Evolutionary conservation across 2,888 invertebrate species (phyloP).

Genomic region (Dastarcus helophoroides): DNA sequence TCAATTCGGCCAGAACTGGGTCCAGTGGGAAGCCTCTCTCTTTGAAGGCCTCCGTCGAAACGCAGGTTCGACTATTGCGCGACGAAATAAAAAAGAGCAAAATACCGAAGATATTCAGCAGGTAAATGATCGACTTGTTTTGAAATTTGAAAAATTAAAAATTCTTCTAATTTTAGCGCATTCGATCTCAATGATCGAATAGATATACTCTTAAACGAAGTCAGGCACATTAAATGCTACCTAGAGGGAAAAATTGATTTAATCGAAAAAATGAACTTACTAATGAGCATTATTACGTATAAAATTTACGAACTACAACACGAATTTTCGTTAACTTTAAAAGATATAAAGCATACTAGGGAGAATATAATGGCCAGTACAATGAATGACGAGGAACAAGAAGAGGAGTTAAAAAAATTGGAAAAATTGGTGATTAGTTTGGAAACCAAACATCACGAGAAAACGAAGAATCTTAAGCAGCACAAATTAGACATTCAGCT

Average conservation of each 20-base stretch:
- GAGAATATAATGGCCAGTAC: slow-evolving; percentile 15
- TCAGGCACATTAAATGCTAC: slow-evolving; percentile 8
- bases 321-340: slow-evolving; percentile 21
- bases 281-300: slow-evolving; percentile 24
- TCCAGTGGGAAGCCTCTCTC: too few relatives aligned
- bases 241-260: slow-evolving; percentile 12
- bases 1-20: too few relatives aligned
- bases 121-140: too few relatives aligned
- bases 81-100: too few relatives aligned
- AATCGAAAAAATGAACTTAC: slow-evolving; percentile 24
- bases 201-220: slow-evolving; percentile 5
- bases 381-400: slow-evolving; percentile 15
- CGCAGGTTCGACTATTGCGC: too few relatives aligned
- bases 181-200: slow-evolving; percentile 6
- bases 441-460: slow-evolving; percentile 21
- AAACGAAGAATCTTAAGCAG: slow-evolving; percentile 20
- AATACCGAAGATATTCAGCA: too few relatives aligned
- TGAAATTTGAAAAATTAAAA: too few relatives aligned
- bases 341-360: slow-evolving; percentile 19
- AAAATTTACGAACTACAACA: slow-evolving; percentile 26
- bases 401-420: slow-evolving; percentile 19
- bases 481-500: slow-evolving; percentile 25
- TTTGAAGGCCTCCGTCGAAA: too few relatives aligned
- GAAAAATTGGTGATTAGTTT: slow-evolving; percentile 23
- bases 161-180: slow-evolving; percentile 4